Base-by-base conservation (phyloP, 2,888 invertebrate genomes). In the Salticus scenicus region DNA sequence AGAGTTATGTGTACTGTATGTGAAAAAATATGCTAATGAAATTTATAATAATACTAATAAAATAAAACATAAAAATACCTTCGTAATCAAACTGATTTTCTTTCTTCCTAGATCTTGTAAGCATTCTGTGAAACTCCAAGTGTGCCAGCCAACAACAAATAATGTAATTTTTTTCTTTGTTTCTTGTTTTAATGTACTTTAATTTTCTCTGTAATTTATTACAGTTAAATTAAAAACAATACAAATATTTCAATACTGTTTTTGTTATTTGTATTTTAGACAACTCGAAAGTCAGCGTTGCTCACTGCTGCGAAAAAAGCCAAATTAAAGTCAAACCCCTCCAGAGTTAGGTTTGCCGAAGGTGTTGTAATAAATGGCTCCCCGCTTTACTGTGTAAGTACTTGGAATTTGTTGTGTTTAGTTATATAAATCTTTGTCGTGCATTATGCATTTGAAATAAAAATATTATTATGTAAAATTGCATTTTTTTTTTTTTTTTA, bases 291-390 rank as follows among this genome's bases (percentile, higher is more conserved):
- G 90, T 97, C 97, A 0, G 96, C 97, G 0, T 92, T 97, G 37
- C 93, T 97, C 63, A 96, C 96, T 0, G 96, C 96, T 0, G 96
- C 96, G 14, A 97, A 97, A 91, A 94, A 96, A 87, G 97, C 96
- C 4, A 93, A 95, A 89, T 92, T 97, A 84, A 93, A 95, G 88
- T 94, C 94, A 42, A 94, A 96, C 90, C 97, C 97, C 0, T 95
- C 95, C 33, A 93, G 96, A 87, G 97, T 97, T 0, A 92, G 97
- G 74, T 97, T 97, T 90, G 97, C 97, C 0, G 97, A 97, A 90
- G 96, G 96, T 64, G 96, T 96, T 42, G 95, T 95, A 90, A 94
- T 96, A 83, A 96, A 96, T 92, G 96, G 96, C 76, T 94, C 96
- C n/a, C 90, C 90, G 70, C 88, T 90, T 17, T 89, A 88, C 66